Base-by-base conservation (phyloP, 2,888 invertebrate species). In the Panzeria rudis region DNA sequence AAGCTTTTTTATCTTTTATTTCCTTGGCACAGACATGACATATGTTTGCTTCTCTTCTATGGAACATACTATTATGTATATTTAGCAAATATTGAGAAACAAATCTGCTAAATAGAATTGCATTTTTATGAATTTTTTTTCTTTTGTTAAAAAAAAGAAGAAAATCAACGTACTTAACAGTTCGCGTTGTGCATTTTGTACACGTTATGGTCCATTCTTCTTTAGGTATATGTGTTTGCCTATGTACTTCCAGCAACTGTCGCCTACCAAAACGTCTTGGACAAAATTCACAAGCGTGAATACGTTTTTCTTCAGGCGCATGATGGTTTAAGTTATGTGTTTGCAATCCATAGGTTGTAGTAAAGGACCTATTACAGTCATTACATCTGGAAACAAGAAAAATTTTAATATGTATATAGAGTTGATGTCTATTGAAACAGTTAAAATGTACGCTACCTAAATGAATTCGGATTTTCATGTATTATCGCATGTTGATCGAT, bases 11-110 rank as follows among this genome's bases (percentile, higher is more conserved):
- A 5, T 91, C 92, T 0, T 91, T 90, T 78, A 92, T 92, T 4
- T 91, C 91, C 84, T 92, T 92, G 1, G 92, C 92, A 47, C 92
- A 92, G 3, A 92, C 91, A 86, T 92, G 91, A 68, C 92, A 92
- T 59, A 92, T 89, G 87, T 92, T 90, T 13, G 90, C 89, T 25
- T 91, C 91, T 76, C 89, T 89, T 35, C 89, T 89, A 64, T 92
- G 92, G 61, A 69, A 64, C 79, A 76, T 75, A 15, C 90, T 90
- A 0, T 90, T 89, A 61, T 92, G 92, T 8, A 90, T 89, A 25
- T 88, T 88, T 0, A 92, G 86, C 15, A 90, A 86, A 23, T 90
- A 89, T 38, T 90, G 86, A 38, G 91, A 91, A 38, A 91, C 91
- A 86, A 92, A 92, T 47, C 92, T 92, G 50, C 8, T 54, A 72